A percentile compares a stretch with the other conserved stretches of the same genome.
Evolutionary conservation across 1,140 invertebrate genomes (phyloP).

Genomic region (Drosophila insularis): DNA sequence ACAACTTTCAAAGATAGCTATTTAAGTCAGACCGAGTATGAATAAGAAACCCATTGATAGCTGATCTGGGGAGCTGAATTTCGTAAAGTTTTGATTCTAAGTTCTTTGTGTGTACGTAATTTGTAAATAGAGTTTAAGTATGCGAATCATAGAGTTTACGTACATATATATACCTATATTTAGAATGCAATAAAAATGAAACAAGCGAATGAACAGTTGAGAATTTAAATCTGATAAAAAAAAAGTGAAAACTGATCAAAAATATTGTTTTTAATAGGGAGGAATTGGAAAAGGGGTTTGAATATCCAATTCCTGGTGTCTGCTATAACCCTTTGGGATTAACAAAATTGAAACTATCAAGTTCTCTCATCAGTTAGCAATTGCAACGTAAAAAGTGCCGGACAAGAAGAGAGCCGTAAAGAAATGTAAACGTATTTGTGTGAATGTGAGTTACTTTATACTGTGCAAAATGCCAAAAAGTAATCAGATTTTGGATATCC

Average conservation of each 20-base stretch:
- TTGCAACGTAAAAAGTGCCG: too few species aligned
- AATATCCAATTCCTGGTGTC: too few species aligned
- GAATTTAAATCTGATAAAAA: slow-evolving; percentile 70
- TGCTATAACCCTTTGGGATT: too few species aligned
- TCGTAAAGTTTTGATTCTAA: slow-evolving; percentile 64
- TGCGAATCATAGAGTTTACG: slow-evolving; percentile 80
- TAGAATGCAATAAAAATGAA: slow-evolving; percentile 76
- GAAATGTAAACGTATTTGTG: too few species aligned
- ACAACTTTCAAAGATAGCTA: slow-evolving; percentile 79
- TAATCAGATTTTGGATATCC: too few species aligned
- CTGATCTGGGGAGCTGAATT: slow-evolving; percentile 22
- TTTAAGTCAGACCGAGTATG: slow-evolving; percentile 48
- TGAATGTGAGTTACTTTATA: too few species aligned
- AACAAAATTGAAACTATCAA: too few species aligned
- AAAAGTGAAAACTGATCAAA: slow-evolving; percentile 12
- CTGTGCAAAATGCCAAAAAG: too few species aligned
- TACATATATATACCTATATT: slow-evolving; percentile 55
- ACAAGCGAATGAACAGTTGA: slow-evolving; percentile 64
- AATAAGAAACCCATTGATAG: slow-evolving; percentile 28
- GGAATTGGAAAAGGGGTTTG: neutral
- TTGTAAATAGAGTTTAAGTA: slow-evolving; percentile 81
- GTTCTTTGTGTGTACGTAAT: slow-evolving; percentile 75
- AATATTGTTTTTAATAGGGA: slow-evolving; percentile 5
- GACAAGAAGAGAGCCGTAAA: too few species aligned
- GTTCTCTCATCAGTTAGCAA: too few species aligned